Evolutionary conservation across 2,113 vertebrate genomes (phyloP), one percentile per base, ranked within the genome.

Genomic region (Mesembrinibis cayennensis): DNA sequence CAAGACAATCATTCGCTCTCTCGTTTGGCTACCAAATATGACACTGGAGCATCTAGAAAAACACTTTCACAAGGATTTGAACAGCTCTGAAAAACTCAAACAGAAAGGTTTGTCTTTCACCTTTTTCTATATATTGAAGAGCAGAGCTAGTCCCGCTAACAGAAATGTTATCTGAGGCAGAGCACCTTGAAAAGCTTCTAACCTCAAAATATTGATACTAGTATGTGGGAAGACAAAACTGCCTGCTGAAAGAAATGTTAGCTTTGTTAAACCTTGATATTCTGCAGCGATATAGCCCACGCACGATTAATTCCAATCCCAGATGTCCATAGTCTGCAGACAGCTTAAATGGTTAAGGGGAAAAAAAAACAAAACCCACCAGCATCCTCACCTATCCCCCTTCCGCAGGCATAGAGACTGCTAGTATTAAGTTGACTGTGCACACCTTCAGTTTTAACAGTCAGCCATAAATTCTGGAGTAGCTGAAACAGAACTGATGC

Each of bases 261-360:
- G 44, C 69, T 95, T 90, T 79, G 23, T 76, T 81, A 92, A 70
- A 91, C 65, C 47, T 92, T 89, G 76, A 74, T 92, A 76, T 92
- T 91, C 77, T 87, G 17, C 52, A 92, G 61, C 87, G 91, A 95
- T 13, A 84, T 79, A 89, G 62, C 40, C 86, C 56, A 82, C 8
- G 1, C 14, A 56, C 5, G 25, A 95, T 93, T 94, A 95, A 91
- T 20, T 50, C 44, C 49, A 77, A 7, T 50, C 21, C 25, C 77
- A 82, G 52, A 67, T 77, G 53, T 81, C 50, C 59, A 17, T 5
- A 22, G 42, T 61, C 5, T 10, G 23, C 32, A 91, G 26, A 70
- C 22, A 82, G 29, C 20, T 90, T 77, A 81, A 88, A 87, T 10
- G 7, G 18, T 42, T 71, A 62, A 50, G 12, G 25, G 5, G 5